Base-by-base conservation (phyloP, 1,140 invertebrate species). In the Pachyrhynchus sulphureomaculatus region DNA sequence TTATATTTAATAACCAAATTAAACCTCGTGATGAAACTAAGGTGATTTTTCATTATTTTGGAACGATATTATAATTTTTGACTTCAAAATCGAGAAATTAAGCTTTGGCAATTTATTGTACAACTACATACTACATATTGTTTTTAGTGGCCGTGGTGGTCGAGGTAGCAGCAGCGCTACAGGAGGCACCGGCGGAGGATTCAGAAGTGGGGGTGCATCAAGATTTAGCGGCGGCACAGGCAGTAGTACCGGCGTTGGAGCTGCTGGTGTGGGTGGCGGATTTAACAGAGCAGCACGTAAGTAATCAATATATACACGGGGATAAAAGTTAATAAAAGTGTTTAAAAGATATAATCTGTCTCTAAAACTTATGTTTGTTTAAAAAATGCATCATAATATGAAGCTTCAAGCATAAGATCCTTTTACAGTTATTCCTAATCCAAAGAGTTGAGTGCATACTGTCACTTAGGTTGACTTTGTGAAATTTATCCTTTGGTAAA, bases 241-340 rank as follows among this genome's bases (percentile, higher is more conserved):
- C 12, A 12, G 5, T 42, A 2, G 18, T 24, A 12, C 20, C 26
- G 13, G 34, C 42, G 48, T 24, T 20, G 33, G 18, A 5, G 20
- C 36, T n/a, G 37, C 15, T 24, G 33, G 32, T 13, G 29, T 26
- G 3, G 23, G 42, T 26, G 18, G 44, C 39, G 39, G 15, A 42
- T 20, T 12, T n/a, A 37, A 13, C 23, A 48, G 55, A 33, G 53
- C 39, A 33, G 53, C 39, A 17, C 45, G 53, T 56, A 45, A 56
- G 53, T 56, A 36, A 36, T 18, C 21, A 15, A 37, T 29, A 29
- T 9, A 29, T 1, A 9, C 12, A 29, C 12, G 26, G n/a, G n/a
- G n/a, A n/a, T n/a, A n/a, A n/a, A n/a, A n/a, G n/a, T n/a, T n/a
- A n/a, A n/a, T n/a, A n/a, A n/a, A n/a, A n/a, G n/a, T n/a, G n/a